Evolutionary conservation across 92 coral and sea anemone genomes (phyloP).

Genomic region (Siderastrea radians): DNA sequence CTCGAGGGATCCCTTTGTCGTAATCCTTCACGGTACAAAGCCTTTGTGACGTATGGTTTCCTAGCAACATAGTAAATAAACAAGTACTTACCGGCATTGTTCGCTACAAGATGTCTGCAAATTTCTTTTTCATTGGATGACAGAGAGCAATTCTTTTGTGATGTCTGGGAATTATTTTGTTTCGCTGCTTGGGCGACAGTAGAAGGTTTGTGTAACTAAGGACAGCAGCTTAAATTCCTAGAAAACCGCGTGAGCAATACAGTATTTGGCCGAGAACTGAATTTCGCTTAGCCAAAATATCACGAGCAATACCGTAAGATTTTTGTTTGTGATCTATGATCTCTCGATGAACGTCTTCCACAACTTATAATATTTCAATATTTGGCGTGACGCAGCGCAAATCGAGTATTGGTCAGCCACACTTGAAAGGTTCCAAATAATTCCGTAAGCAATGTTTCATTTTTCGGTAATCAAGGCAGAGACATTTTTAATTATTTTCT

Average conservation of each 20-base stretch:
- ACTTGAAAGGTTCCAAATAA: background rate
- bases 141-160: constrained; percentile 1
- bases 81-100: constrained; percentile 40
- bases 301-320: background rate
- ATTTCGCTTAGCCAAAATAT: background rate
- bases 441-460: background rate
- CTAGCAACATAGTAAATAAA: constrained; percentile 82
- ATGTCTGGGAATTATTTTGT: constrained; percentile 44
- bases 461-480: background rate
- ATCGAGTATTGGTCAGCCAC: background rate
- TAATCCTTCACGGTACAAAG: constrained; percentile 37
- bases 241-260: background rate
- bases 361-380: background rate
- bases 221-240: background rate
- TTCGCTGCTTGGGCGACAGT: constrained; percentile 55
- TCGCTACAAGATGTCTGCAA: constrained; percentile 33
- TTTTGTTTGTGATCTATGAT: background rate
- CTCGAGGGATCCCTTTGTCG: constrained; percentile 27
- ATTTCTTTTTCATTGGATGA: constrained; percentile 4
- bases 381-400: background rate
- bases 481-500: background rate
- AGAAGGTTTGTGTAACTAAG: constrained; percentile 68
- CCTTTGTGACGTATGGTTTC: constrained; percentile 79
- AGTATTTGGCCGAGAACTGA: background rate
- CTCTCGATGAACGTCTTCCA: background rate